Evolutionary conservation across 1,140 invertebrate genomes (phyloP).

Genomic region (Prorops nasuta): DNA sequence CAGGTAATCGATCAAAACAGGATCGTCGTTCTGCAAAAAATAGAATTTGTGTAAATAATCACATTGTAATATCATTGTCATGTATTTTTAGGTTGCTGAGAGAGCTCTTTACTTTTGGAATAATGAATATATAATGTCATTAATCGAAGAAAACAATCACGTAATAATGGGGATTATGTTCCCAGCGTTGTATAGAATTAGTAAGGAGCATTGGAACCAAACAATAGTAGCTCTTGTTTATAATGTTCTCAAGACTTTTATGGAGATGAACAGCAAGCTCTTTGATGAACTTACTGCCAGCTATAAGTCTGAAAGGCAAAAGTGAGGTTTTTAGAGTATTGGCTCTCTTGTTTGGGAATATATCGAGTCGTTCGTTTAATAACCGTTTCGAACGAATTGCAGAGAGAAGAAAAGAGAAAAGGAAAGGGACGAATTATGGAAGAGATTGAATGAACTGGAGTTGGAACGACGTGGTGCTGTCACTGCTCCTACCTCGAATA

Average conservation of each 20-base stretch:
- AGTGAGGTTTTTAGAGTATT: constrained; percentile 70
- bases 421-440: constrained; percentile 93
- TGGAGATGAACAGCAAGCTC: constrained; percentile 99
- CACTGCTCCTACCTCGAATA: constrained; percentile 38
- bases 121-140: constrained; percentile 98
- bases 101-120: constrained; percentile 98
- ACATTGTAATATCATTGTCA: too few relatives aligned
- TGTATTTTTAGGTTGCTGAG: constrained; percentile 85
- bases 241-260: constrained; percentile 99
- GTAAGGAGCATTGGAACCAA: constrained; percentile 99
- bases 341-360: background rate
- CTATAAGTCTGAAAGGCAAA: constrained; percentile 96
- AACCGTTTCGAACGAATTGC: constrained; percentile 26
- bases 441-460: constrained; percentile 83
- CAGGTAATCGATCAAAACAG: constrained; percentile 61
- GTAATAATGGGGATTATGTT: constrained; percentile 91
- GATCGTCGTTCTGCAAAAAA: background rate
- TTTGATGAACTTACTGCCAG: constrained; percentile 98
- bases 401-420: constrained; percentile 94
- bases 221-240: constrained; percentile 99
- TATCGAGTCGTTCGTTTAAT: too few relatives aligned
- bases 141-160: constrained; percentile 93
- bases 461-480: constrained; percentile 57
- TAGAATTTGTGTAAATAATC: background rate
- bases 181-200: constrained; percentile 94